Base-by-base conservation (phyloP, 53 echinoderm and acorn worm species). In the Apostichopus leukothele region DNA sequence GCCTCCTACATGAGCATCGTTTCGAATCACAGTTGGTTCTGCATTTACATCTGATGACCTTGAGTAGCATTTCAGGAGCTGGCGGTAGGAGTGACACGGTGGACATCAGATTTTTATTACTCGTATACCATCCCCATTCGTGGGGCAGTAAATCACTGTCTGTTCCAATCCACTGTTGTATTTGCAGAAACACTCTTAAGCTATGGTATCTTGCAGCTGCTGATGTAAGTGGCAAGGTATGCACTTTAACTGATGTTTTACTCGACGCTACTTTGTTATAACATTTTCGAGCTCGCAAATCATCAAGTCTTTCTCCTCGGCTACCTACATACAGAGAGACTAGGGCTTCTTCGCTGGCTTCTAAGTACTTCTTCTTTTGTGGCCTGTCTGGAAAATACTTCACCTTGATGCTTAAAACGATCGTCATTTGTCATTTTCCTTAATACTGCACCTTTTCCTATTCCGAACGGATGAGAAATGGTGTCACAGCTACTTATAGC, bases 401-500 rank as follows among this genome's bases (percentile, higher is more conserved):
- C 25, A 25, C 25, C 25, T 25, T 25, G 25, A 79, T 81, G n/a
- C 20, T 83, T 60, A 57, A 93, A 91, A 60, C 50, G 27, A 5
- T 27, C 85, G 25, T 25, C 25, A 25, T 25, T 25, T 25, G 25
- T 25, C 25, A 25, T 25, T 25, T 25, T 25, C 25, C 25, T 88
- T 51, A 93, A 55, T 21, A 83, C 81, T 51, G 78, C 74, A 20
- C 83, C 89, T 74, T 93, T 91, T 25, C 25, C 25, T 25, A 25
- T 25, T 25, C 25, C 25, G 25, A 25, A 25, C 25, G 25, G 25
- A 25, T 74, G 87, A 50, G 90, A 93, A 80, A 88, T 93, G 11
- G 88, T 89, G 55, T 93, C 93, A 87, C 91, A 91, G 12, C 93
- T 88, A 86, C 86, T 83, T 14, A 91, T 18, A 7, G 90, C 91